These are phyloP conservation scores for Loriculus beryllinus DNA, from an alignment of 2,797 vertebrate genomes.

Conservation along the genomic window DNA sequence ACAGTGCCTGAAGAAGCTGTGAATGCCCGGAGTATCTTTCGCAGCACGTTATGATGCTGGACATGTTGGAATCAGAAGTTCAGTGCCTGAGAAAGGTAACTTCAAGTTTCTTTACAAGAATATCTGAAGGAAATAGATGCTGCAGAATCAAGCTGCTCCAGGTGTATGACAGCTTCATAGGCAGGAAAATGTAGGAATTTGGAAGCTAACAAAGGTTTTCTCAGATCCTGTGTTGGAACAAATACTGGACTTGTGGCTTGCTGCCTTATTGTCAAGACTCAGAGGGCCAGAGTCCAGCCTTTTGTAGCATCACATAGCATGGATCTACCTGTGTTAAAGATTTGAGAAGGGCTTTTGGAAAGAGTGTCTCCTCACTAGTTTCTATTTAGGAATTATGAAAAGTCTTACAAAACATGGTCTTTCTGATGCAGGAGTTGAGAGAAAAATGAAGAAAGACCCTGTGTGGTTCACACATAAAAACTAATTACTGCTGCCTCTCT, in stretches of 20 bases:
- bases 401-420: neutral
- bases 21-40: neutral
- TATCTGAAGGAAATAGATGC: neutral
- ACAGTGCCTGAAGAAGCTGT: neutral
- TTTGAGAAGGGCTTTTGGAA: neutral
- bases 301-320: neutral
- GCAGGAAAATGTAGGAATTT: neutral
- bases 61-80: neutral
- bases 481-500: neutral
- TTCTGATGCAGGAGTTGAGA: neutral
- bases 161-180: neutral
- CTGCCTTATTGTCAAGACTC: neutral
- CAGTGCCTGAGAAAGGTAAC: neutral
- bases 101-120: neutral
- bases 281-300: neutral
- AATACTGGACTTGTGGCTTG: neutral
- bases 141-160: neutral
- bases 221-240: neutral
- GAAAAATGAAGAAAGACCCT: neutral
- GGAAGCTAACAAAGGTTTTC: neutral
- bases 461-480: rapidly evolving
- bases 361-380: neutral
- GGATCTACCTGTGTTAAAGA: neutral
- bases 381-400: neutral
- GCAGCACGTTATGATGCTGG: neutral